Percentiles rank a stretch among this genome's conserved stretches.
Conservation (phyloP, 2,888 invertebrate genomes). For the Sicus ferrugineus region DNA sequence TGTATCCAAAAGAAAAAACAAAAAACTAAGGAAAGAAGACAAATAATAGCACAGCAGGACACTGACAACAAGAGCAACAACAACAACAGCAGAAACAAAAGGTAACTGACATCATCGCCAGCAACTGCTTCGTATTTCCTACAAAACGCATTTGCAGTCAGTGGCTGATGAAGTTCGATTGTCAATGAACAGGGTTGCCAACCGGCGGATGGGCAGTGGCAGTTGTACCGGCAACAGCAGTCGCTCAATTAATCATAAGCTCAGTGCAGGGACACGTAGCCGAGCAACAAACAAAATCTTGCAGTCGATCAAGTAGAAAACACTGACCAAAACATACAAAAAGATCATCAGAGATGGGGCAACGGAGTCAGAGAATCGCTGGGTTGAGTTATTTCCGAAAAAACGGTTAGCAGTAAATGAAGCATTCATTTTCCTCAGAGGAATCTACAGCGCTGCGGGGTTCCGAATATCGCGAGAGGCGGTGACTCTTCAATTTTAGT, state of each 20-base stretch:
- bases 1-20: neutral
- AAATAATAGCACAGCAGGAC: conserved; percentile 62
- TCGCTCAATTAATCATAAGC: conserved; percentile 28
- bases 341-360: too few relatives aligned
- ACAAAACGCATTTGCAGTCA: neutral
- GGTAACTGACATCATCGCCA: conserved; percentile 20
- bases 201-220: neutral
- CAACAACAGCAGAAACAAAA: conserved; percentile 20
- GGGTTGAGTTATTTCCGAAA: neutral
- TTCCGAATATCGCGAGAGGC: neutral
- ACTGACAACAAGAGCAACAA: conserved; percentile 51
- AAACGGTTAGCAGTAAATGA: conserved; percentile 8
- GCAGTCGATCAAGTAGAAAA: neutral
- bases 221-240: conserved; percentile 6
- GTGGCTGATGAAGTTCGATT: conserved; percentile 27
- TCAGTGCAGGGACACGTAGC: conserved; percentile 18
- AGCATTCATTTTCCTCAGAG: conserved; percentile 24
- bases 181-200: conserved; percentile 27
- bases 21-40: conserved; percentile 46
- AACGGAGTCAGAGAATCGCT: neutral
- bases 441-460: neutral
- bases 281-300: neutral
- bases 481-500: conserved; percentile 1
- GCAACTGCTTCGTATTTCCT: neutral
- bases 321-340: too few relatives aligned